phyloP scores from a whole-genome alignment of 2,797 vertebrate species.

The Taenioides sp. region DNA sequence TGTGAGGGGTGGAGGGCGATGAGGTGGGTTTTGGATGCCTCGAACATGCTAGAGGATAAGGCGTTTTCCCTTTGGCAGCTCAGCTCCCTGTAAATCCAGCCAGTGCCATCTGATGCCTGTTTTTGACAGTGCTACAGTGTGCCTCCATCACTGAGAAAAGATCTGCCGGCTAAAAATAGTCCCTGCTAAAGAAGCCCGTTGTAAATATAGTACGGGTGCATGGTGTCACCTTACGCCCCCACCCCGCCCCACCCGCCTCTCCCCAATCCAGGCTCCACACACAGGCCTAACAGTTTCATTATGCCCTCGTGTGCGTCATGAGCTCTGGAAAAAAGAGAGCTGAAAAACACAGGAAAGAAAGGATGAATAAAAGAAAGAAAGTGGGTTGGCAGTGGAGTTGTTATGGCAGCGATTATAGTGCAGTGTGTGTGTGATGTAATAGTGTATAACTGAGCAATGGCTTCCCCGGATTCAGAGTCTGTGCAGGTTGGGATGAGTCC shows the following conservation, averaged over 20 bases:
- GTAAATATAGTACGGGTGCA: constrained; percentile 73
- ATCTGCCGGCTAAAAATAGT: constrained; percentile 74
- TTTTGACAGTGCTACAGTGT: constrained; percentile 66
- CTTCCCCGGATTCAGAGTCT: constrained; percentile 54
- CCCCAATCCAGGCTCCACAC: constrained; percentile 46
- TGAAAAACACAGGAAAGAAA: constrained; percentile 68
- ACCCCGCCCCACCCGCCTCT: constrained; percentile 25
- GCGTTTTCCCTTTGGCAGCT: constrained; percentile 68
- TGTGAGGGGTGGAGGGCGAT: constrained; percentile 31
- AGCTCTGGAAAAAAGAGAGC: constrained; percentile 60
- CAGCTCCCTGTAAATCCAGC: constrained; percentile 52
- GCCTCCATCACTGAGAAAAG: constrained; percentile 67
- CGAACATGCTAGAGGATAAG: constrained; percentile 64
- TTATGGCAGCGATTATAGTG: constrained; percentile 55
- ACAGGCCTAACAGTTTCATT: constrained; percentile 75
- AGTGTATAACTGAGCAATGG: constrained; percentile 47
- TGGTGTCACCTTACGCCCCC: constrained; percentile 72
- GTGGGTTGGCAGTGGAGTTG: constrained; percentile 51
- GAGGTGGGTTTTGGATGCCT: constrained; percentile 48
- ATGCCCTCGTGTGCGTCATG: constrained; percentile 74
- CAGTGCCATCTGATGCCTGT: constrained; percentile 70
- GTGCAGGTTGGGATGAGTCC: constrained; percentile 47
- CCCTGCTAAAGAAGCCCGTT: constrained; percentile 65
- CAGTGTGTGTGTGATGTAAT: constrained; percentile 50
- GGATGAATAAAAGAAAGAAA: constrained; percentile 58